Conservation (phyloP, 2,888 invertebrate species). For the Labia minor region DNA sequence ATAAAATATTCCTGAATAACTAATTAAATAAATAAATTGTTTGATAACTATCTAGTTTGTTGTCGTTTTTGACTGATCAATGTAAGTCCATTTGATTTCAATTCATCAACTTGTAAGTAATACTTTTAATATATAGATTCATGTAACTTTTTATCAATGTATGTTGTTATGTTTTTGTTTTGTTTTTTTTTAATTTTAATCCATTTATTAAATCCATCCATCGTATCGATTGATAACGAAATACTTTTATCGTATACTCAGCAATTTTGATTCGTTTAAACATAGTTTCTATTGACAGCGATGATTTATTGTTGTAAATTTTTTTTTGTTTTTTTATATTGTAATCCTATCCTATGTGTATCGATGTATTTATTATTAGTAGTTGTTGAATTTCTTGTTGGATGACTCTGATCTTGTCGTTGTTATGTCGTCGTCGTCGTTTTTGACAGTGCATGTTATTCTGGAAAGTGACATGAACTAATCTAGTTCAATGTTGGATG, state of each 20-base stretch:
- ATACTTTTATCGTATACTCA: background rate
- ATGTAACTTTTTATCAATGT: background rate
- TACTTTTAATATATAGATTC: background rate
- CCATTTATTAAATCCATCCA: conserved; percentile 13
- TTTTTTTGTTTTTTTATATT: background rate
- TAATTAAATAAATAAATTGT: no score
- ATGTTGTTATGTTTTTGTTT: no score
- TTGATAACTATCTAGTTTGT: no score
- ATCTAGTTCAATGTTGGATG: background rate
- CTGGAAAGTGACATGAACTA: background rate
- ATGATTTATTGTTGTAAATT: conserved; percentile 3
- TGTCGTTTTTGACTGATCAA: no score
- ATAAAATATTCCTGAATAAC: no score
- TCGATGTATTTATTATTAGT: no score
- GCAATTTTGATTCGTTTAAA: conserved; percentile 2
- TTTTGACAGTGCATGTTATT: conserved; percentile 4
- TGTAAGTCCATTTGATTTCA: background rate
- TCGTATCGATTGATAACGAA: background rate
- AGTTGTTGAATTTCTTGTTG: no score
- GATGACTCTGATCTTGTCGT: no score
- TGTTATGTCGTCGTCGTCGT: background rate
- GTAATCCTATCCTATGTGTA: background rate
- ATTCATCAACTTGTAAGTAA: background rate
- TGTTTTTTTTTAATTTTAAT: no score
- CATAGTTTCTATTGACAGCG: background rate